Percentiles rank a stretch among this genome's conserved stretches.
These are phyloP conservation scores for Blomia tropicalis DNA, from an alignment of 2,888 invertebrate species.

Conservation along the genomic window DNA sequence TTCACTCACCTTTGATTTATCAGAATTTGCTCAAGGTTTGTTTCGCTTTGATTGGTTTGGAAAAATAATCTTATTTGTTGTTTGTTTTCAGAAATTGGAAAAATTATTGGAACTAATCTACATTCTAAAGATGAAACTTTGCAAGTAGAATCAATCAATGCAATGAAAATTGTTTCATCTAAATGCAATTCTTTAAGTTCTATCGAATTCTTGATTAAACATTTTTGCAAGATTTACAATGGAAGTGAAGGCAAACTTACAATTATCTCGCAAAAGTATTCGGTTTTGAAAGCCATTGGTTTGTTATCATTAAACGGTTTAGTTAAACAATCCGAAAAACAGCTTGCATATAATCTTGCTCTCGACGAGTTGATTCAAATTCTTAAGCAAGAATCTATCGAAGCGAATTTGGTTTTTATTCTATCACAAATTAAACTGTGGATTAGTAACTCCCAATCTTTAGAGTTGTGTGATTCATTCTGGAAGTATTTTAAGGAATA, in stretches of 20 bases:
- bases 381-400: slow-evolving; percentile 73
- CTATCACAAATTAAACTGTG: slow-evolving; percentile 64
- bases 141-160: slow-evolving; percentile 54
- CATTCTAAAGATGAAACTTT: slow-evolving; percentile 67
- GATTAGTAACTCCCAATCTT: slow-evolving; percentile 34
- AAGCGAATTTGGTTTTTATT: slow-evolving; percentile 65
- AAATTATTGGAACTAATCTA: slow-evolving; percentile 48
- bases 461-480: slow-evolving; percentile 1
- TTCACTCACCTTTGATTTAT: slow-evolving; percentile 52
- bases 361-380: slow-evolving; percentile 55
- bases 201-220: slow-evolving; percentile 49
- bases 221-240: slow-evolving; percentile 57
- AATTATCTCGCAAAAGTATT: slow-evolving; percentile 69
- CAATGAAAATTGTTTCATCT: slow-evolving; percentile 51
- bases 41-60: slow-evolving; percentile 4
- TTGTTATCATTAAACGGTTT: slow-evolving; percentile 55
- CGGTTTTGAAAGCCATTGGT: slow-evolving; percentile 57
- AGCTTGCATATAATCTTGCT: slow-evolving; percentile 46
- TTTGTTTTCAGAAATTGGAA: slow-evolving; percentile 22
- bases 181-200: slow-evolving; percentile 53
- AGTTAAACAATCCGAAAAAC: slow-evolving; percentile 40
- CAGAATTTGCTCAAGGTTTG: background rate
- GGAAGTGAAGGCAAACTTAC: slow-evolving; percentile 76
- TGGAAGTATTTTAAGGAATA: slow-evolving; percentile 10
- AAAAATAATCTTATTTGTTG: slow-evolving; percentile 6